Percentiles rank a stretch among this genome's conserved stretches.
Conservation (phyloP, 1,140 invertebrate genomes). For the Drosophila kikkawai region DNA sequence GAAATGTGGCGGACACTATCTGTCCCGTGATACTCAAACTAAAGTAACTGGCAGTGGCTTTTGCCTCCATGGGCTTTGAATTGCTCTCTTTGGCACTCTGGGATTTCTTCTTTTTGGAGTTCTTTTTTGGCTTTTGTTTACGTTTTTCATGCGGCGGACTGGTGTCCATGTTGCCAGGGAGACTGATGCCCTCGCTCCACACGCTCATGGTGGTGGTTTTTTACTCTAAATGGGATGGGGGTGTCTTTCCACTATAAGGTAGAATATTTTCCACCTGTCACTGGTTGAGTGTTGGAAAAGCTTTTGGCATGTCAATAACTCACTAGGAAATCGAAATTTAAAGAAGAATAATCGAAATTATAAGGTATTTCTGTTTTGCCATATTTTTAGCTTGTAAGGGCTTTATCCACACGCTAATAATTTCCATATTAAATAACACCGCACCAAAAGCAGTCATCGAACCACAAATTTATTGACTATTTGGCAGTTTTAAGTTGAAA, state of each 20-base stretch:
- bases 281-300: constrained; percentile 44
- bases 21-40: constrained; percentile 74
- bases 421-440: constrained; percentile 16
- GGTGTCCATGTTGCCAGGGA: constrained; percentile 55
- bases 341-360: not conserved
- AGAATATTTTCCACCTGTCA: constrained; percentile 19
- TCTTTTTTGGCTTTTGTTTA: constrained; percentile 45
- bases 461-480: not conserved
- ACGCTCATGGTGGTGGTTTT: constrained; percentile 43
- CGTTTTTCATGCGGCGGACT: constrained; percentile 29
- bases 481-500: not conserved
- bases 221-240: constrained; percentile 13
- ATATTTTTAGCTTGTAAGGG: not conserved
- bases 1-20: constrained; percentile 80
- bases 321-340: not conserved
- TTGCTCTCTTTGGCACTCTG: constrained; percentile 11
- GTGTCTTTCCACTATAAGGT: constrained; percentile 20
- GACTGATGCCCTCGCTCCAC: constrained; percentile 40
- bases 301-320: not conserved
- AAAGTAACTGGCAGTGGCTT: constrained; percentile 69
- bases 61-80: constrained; percentile 25
- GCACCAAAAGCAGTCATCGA: not conserved
- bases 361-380: too few relatives aligned
- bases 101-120: constrained; percentile 25
- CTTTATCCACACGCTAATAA: not conserved